Evolutionary conservation across 1,140 invertebrate genomes (phyloP), one percentile per base, ranked within the genome.

Genomic region (Grapholita molesta): DNA sequence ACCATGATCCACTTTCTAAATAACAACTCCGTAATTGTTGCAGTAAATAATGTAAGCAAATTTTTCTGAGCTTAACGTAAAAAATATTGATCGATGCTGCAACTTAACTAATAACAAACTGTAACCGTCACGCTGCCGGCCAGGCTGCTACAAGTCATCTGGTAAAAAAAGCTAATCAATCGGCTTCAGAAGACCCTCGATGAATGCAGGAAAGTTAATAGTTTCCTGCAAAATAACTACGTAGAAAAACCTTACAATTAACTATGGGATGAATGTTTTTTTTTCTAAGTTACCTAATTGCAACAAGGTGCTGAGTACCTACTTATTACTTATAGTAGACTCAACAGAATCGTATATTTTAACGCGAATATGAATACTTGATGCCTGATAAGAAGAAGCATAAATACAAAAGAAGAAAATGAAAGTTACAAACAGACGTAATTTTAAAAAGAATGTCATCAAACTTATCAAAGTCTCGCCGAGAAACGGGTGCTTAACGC

Each of bases 1-100:
- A 80, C 85, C 78, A 64, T 85, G 85, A 84, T 83, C 83, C 42
- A 74, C 83, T 87, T 87, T 87, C 79, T 75, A 82, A 53, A 57
- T 70, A 25, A 48, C 18, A 48, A 48, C 38, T n/a, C 53, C 55
- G 55, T 61, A 61, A 61, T 61, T 61, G 55, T 61, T 28, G 55
- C 21, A 15, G 6, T 61, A 61, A 21, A 18, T 48, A 48, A 48
- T 48, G 18, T 48, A 48, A n/a, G 42, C 42, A 21, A 3, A 48
- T 15, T 48, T 48, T 6, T 48, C 18, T 21, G 18, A 48, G 42
- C 15, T 48, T 48, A 15, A 21, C 18, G 42, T 48, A 48, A 48
- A 48, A 61, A 61, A 11, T 25, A 18, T 28, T 61, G 15, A 28
- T 32, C 24, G 25, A 30, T 28, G 55, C 25, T n/a, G n/a, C 24